Evolutionary conservation across 2,797 vertebrate species (phyloP).

Genomic region (Coilia nasus): DNA sequence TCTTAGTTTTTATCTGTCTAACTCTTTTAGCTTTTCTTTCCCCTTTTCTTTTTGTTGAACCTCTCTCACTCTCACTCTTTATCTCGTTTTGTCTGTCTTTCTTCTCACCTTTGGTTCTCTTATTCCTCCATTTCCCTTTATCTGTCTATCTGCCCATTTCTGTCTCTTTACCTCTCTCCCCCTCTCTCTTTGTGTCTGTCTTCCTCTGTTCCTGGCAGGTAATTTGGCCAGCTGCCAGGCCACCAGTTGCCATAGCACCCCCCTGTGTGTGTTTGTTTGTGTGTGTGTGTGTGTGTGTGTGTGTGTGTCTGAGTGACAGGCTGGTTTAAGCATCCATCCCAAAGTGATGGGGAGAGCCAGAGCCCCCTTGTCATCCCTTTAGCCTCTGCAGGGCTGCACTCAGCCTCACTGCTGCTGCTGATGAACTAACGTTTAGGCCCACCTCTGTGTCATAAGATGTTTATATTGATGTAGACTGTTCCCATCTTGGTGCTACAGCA

Average conservation of each 20-base stretch:
- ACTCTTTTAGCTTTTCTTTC: neutral
- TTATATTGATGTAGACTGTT: too few species aligned
- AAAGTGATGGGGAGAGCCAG: too few species aligned
- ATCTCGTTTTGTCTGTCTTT: neutral
- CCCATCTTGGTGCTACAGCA: too few species aligned
- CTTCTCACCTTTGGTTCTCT: neutral
- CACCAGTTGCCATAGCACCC: neutral
- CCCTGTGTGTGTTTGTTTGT: neutral
- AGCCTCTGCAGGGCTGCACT: too few species aligned
- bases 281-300: neutral
- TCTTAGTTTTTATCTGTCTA: neutral
- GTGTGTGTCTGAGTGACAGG: too few species aligned
- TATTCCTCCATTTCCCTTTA: neutral
- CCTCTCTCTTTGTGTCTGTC: neutral
- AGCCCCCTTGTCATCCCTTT: too few species aligned
- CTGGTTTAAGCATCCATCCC: too few species aligned
- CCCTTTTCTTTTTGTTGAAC: neutral
- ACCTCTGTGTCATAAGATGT: too few species aligned
- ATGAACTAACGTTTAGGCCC: too few species aligned
- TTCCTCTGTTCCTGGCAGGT: constrained; percentile 8
- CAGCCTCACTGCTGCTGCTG: too few species aligned
- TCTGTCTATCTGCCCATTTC: neutral
- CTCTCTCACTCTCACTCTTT: neutral
- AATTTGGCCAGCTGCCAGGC: neutral
- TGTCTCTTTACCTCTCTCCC: neutral